Evolutionary conservation across 1,140 invertebrate genomes (phyloP).

Genomic region (Drosophila bipectinata): DNA sequence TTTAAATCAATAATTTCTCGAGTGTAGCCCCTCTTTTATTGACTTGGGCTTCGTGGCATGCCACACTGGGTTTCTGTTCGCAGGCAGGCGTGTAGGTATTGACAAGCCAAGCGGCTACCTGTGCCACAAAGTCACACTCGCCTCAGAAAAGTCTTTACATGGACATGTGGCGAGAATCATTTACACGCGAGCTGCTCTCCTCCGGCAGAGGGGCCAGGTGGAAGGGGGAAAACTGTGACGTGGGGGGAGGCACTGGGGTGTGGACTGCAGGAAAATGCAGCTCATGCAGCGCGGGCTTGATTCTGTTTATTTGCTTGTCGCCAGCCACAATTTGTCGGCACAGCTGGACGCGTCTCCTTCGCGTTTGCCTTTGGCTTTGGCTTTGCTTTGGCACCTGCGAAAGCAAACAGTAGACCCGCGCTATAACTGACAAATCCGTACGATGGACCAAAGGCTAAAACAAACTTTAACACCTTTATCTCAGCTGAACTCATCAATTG

Average conservation of each 20-base stretch:
- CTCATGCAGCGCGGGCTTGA: conserved; percentile 61
- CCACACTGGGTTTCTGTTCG: conserved; percentile 43
- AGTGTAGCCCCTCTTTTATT: conserved; percentile 9
- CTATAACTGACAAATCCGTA: conserved; percentile 21
- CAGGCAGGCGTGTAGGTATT: conserved; percentile 78
- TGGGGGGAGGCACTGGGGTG: background rate
- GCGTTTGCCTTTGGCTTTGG: conserved; percentile 13
- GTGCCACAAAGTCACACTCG: conserved; percentile 17
- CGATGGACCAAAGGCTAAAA: conserved; percentile 22
- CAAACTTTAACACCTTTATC: conserved; percentile 62
- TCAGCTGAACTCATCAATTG: conserved; percentile 70
- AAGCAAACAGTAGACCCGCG: conserved; percentile 29
- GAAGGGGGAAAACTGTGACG: background rate
- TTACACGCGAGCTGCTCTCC: conserved; percentile 66
- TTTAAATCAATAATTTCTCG: background rate
- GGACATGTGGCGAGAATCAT: conserved; percentile 75
- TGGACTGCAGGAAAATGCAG: background rate
- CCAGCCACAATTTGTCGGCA: conserved; percentile 78
- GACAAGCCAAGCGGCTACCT: conserved; percentile 68
- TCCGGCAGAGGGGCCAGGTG: background rate
- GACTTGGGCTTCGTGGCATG: conserved; percentile 14
- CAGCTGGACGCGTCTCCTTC: conserved; percentile 67
- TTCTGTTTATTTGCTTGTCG: conserved; percentile 81
- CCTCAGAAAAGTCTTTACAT: conserved; percentile 41
- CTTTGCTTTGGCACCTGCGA: conserved; percentile 57